Percentiles rank a stretch among this genome's conserved stretches.
Evolutionary conservation across 2,113 vertebrate species (phyloP).

Genomic region (Elgaria multicarinata): DNA sequence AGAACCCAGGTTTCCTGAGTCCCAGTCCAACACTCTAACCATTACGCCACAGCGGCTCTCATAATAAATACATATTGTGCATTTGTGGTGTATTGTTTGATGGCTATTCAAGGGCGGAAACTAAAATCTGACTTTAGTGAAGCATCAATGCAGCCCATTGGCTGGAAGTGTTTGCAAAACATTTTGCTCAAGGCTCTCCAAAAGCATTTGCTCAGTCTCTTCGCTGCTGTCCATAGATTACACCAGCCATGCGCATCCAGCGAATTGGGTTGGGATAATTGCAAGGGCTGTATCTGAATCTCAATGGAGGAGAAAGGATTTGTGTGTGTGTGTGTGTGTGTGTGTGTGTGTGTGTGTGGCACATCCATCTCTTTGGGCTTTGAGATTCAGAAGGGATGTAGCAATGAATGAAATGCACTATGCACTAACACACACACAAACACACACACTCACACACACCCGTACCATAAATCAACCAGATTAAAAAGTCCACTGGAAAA

Average conservation of each 20-base stretch:
- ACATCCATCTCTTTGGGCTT: neutral
- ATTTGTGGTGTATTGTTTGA: no score
- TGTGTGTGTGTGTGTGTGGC: conserved; percentile 26
- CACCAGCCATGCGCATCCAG: neutral
- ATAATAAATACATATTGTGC: neutral
- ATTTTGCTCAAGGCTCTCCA: neutral
- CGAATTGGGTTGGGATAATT: neutral
- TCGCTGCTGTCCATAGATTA: conserved; percentile 4
- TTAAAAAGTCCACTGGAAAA: neutral
- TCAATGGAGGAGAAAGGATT: neutral
- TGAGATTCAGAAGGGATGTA: neutral
- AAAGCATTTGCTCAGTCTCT: neutral
- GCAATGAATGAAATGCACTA: neutral
- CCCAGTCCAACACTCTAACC: no score
- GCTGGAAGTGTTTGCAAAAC: conserved; percentile 24
- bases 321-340: no score
- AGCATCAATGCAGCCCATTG: neutral
- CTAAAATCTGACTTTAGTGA: conserved; percentile 21
- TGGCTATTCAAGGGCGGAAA: conserved; percentile 33
- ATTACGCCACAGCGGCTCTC: no score
- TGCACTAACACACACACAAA: neutral
- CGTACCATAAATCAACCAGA: neutral
- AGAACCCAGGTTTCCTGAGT: no score
- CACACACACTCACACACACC: neutral
- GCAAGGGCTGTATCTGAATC: neutral